Base-by-base conservation (phyloP, 2,888 invertebrate genomes). In the Terebella lapidaria region DNA sequence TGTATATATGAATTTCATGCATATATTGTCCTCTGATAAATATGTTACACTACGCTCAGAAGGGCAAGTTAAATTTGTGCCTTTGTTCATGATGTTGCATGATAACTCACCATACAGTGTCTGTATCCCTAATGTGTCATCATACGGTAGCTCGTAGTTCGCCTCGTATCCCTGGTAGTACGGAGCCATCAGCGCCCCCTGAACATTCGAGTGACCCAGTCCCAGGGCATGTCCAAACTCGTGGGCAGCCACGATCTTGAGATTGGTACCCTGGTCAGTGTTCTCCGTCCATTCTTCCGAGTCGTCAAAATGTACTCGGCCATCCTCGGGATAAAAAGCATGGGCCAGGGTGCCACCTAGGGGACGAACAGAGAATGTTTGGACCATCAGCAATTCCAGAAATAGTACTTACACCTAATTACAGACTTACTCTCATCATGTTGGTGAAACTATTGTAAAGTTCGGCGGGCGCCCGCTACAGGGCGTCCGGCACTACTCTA, bases 211-310 rank as follows among this genome's bases (percentile, higher is more conserved):
- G 64, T 80, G 80, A n/a, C 76, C 74, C 22, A 80, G 66, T 0
- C 80, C 80, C 3, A 80, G 68, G 25, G 79, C 75, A 63, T 80
- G 80, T 4, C 80, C 80, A 54, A 79, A 74, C 67, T 80, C 79
- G 59, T 80, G 79, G 28, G 78, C 75, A 15, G 78, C 77, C 24
- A 79, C 78, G 26, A 73, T 74, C 61, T 72, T 71, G 28, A 78
- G 68, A 59, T 77, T 74, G 18, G 72, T 72, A 28, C 69, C 65
- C 45, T 71, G 65, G 5, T 24, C 27, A 4, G 63, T 64, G 29
- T 65, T 60, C 53, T 73, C 67, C 10, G 77, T 76, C 79, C 79
- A 80, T 28, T 61, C 45, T 58, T 80, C 80, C 54, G 72, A 72
- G 28, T 77, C 76, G 61, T 80, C 80, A 63, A 78, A 79, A 65